phyloP scores from a whole-genome alignment of 2,888 invertebrate genomes.

The Acanthosoma haemorrhoidale region DNA sequence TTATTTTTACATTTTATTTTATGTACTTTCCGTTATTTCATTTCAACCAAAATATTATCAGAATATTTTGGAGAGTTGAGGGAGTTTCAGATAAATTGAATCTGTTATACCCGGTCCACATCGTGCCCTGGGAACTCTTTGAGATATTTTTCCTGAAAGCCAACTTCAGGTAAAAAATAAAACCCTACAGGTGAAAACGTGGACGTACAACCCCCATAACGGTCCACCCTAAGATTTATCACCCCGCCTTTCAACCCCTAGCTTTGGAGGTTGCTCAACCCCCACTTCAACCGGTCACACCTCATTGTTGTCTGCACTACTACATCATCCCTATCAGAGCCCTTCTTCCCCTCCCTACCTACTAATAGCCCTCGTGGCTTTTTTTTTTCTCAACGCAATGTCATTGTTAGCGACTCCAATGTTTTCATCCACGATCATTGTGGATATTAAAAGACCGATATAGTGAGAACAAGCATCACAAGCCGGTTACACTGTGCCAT shows the following conservation, averaged over 20 bases:
- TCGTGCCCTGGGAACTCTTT: too few species aligned
- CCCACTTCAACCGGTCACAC: conserved; percentile 5
- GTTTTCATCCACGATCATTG: neutral
- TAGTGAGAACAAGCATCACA: too few species aligned
- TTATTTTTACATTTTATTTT: too few species aligned
- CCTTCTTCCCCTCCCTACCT: neutral
- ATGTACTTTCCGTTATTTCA: too few species aligned
- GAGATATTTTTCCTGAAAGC: too few species aligned
- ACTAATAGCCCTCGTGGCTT: conserved; percentile 1
- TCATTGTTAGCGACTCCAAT: neutral
- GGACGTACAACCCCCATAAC: neutral
- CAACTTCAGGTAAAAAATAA: too few species aligned
- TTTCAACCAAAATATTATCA: too few species aligned
- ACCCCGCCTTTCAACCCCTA: neutral
- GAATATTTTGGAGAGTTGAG: too few species aligned
- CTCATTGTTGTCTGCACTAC: conserved; percentile 3
- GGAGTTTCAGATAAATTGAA: too few species aligned
- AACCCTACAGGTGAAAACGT: neutral
- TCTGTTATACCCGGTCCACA: too few species aligned
- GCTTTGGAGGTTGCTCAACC: neutral
- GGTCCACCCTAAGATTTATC: neutral
- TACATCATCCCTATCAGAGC: conserved; percentile 14
- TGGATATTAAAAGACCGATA: neutral
- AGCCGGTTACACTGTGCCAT: too few species aligned
- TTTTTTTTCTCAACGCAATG: neutral